These are phyloP conservation scores for Norana najaformis DNA, from an alignment of 2,888 invertebrate genomes.

Conservation along the genomic window DNA sequence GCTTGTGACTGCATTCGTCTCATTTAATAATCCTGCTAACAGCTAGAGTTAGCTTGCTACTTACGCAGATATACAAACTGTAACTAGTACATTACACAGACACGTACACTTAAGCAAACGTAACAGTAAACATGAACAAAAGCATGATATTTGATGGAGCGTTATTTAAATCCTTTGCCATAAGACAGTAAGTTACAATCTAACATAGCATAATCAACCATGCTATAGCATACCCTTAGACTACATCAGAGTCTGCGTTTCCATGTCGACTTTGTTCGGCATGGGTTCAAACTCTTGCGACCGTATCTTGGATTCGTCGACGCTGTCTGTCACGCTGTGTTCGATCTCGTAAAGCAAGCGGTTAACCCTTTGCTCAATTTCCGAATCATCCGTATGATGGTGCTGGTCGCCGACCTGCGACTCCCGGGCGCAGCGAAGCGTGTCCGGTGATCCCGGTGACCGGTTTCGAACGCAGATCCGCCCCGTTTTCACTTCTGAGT, in stretches of 20 bases:
- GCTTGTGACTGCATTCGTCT: too few species aligned
- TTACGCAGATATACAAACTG: too few species aligned
- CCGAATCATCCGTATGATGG: slow-evolving; percentile 16
- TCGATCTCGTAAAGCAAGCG: slow-evolving; percentile 27
- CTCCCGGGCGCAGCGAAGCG: background rate
- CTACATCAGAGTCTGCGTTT: background rate
- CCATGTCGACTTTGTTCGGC: background rate
- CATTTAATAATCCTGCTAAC: too few species aligned
- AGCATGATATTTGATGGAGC: too few species aligned
- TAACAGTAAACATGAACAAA: too few species aligned
- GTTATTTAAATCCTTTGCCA: too few species aligned
- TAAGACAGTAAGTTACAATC: too few species aligned
- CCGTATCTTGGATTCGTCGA: slow-evolving; percentile 29
- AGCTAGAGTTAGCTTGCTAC: too few species aligned
- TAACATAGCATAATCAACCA: too few species aligned
- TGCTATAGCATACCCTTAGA: background rate
- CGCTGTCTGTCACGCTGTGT: slow-evolving; percentile 28
- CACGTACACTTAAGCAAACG: too few species aligned
- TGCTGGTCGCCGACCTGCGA: background rate
- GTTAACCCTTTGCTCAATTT: slow-evolving; percentile 7
- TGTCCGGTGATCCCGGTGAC: background rate
- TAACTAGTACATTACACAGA: too few species aligned
- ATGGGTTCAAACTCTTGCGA: slow-evolving; percentile 29
- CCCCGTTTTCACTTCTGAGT: background rate
- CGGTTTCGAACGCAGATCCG: background rate